Evolutionary conservation across 2,888 invertebrate genomes (phyloP), one percentile per base, ranked within the genome.

Genomic region (Odontothrips loti): DNA sequence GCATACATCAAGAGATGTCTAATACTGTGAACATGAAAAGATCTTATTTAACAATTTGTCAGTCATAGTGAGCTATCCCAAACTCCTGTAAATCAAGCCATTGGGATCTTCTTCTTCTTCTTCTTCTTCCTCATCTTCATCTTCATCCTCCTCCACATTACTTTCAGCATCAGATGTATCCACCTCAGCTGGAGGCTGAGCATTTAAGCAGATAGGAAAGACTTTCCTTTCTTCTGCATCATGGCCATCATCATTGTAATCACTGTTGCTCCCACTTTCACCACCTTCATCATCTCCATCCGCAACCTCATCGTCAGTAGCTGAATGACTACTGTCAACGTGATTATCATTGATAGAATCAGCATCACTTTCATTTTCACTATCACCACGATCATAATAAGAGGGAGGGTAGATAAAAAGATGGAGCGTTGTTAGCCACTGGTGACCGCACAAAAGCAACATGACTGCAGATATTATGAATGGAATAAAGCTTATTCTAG

Each of bases 281-380:
- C 68, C 68, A 27, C 68, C 68, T 75, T 75, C 68, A 12, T 75
- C 68, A 27, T 75, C 68, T 10, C 68, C 68, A 75, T 75, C 68
- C 1, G 68, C 68, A 23, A 75, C 68, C 12, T 75, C 68, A 27
- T 75, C 68, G 27, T 75, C 68, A 75, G 23, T 27, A 12, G 23
- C 68, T 0, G 68, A 75, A 27, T 75, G 68, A 27, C 68, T 75
- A 12, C 68, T 75, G 27, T 75, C 68, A 1, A 27, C 10, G 12
- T 23, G 68, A 27, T 75, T 75, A 75, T 75, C 68, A 27, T 75
- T 75, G n/a, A 75, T 75, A 10, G 68, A 75, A 27, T 75, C 68
- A 75, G 68, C 68, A 27, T 75, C 68, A 9, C 68, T 75, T 27
- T 75, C 68, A 75, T 75, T 75, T 12, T 75, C 68, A 75, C 68